Percentiles rank a stretch among this genome's conserved stretches.
These are phyloP conservation scores for Poeciliopsis prolifica DNA, from an alignment of 2,113 vertebrate genomes.

Conservation along the genomic window DNA sequence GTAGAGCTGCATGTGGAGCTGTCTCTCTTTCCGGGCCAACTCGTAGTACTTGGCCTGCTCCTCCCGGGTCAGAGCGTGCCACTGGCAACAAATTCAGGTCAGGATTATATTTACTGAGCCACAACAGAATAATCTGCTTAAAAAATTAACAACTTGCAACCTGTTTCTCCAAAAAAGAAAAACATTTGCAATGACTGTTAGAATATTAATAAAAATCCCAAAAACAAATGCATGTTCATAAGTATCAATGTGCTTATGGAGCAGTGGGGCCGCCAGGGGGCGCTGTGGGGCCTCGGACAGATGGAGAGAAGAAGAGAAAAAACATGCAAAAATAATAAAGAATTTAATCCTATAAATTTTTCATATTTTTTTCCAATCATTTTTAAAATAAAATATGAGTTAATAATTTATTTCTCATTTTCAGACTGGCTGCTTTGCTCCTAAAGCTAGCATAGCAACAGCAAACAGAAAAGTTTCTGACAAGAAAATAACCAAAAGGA, in stretches of 20 bases:
- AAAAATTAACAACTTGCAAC: not conserved
- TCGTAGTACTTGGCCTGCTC: constrained; percentile 99
- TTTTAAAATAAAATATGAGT: no score
- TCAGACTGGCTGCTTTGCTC: no score
- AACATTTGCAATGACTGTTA: not conserved
- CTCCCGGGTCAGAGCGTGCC: constrained; percentile 97
- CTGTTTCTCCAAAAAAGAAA: not conserved
- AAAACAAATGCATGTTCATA: not conserved
- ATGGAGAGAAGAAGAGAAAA: no score
- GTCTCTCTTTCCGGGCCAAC: constrained; percentile 95
- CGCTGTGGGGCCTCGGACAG: no score
- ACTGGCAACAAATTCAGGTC: constrained; percentile 77
- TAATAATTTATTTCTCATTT: no score
- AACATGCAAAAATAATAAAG: no score
- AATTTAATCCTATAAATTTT: no score
- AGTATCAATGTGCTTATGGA: not conserved
- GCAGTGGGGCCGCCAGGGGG: no score
- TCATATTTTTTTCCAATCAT: no score
- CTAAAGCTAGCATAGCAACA: no score
- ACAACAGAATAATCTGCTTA: not conserved
- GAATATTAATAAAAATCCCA: not conserved
- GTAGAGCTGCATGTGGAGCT: constrained; percentile 99
- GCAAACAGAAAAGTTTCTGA: no score
- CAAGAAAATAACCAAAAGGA: no score
- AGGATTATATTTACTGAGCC: not conserved